Base-by-base conservation (phyloP, 2,797 vertebrate genomes). In the Acanthurus leucopareius region DNA sequence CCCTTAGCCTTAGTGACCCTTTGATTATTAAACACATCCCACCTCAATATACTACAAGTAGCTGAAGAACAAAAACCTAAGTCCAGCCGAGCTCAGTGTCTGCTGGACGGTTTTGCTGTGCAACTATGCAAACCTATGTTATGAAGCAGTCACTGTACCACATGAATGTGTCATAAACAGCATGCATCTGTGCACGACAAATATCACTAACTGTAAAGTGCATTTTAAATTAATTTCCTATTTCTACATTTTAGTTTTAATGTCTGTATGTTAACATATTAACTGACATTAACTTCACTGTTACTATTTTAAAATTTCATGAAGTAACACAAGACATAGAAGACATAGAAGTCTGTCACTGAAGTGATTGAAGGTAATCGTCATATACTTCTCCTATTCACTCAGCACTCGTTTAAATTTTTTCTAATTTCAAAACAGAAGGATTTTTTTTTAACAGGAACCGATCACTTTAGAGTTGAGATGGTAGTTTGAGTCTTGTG, bases 61-160 rank as follows among this genome's bases (percentile, higher is more conserved):
- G 45, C 52, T 73, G 78, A 86, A 60, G 22, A 77, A 54, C 81
- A 61, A 77, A 72, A 75, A 73, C 47, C 79, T 86, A 90, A 79
- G 72, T 68, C 67, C 62, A 83, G 63, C 25, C 42, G 74, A 69
- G 58, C 66, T 44, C 75, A 69, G 51, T 54, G 63, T 75, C 70
- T 83, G 65, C 47, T 3, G 4, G 60, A n/a, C 7, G 2, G 58
- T 67, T 80, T 71, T 79, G 40, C 38, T 45, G 3, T 3, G 16
- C 44, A 86, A 82, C 92, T 94, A 94, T 94, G 93, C 93, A 95
- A 91, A 82, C 69, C 44, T 60, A 42, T 64, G 52, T 22, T 79
- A 82, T 73, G 48, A 85, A 84, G 67, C 64, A 63, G 54, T 75
- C 76, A 47, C 45, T 58, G 16, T 73, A 69, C 73, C 19, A 80